These are phyloP conservation scores for Umimayanthus chanpuru DNA, from an alignment of 92 coral and sea anemone genomes.

Conservation along the genomic window DNA sequence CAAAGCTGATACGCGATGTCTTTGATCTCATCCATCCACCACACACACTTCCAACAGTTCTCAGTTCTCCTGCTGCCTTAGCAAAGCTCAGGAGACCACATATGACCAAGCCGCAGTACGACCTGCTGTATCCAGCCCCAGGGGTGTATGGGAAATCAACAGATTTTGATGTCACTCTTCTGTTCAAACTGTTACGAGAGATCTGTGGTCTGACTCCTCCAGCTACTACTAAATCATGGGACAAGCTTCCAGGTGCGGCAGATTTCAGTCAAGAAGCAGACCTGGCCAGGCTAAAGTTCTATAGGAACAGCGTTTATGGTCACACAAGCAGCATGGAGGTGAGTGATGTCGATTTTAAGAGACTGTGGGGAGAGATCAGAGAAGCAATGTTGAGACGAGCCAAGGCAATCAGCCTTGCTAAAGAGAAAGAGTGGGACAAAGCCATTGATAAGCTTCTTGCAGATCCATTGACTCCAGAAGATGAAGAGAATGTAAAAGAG, in stretches of 20 bases:
- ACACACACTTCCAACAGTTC: too few relatives aligned
- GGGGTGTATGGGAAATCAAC: not conserved
- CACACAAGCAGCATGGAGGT: constrained; percentile 58
- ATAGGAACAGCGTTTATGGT: constrained; percentile 56
- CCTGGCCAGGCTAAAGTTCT: constrained; percentile 21
- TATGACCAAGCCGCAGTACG: too few relatives aligned
- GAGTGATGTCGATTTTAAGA: constrained; percentile 32
- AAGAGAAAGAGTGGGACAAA: constrained; percentile 47
- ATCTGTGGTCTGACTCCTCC: constrained; percentile 52
- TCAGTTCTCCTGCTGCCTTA: too few relatives aligned
- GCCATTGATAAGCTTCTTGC: constrained; percentile 18
- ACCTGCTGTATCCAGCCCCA: constrained; percentile 18
- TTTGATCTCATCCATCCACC: constrained; percentile 40
- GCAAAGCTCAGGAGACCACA: too few relatives aligned
- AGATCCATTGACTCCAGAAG: constrained; percentile 52
- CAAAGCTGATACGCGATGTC: constrained; percentile 46
- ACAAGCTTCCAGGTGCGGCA: constrained; percentile 25
- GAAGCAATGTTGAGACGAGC: constrained; percentile 59
- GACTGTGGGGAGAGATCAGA: constrained; percentile 49
- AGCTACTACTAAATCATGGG: too few relatives aligned
- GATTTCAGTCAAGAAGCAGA: constrained; percentile 10
- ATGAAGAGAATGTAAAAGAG: constrained; percentile 43
- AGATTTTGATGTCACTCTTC: too few relatives aligned
- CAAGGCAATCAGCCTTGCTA: constrained; percentile 4
- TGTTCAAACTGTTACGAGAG: not conserved